Percentiles rank a stretch among this genome's conserved stretches.
Evolutionary conservation across 2,113 vertebrate genomes (phyloP).

Genomic region (Grallaria varia): DNA sequence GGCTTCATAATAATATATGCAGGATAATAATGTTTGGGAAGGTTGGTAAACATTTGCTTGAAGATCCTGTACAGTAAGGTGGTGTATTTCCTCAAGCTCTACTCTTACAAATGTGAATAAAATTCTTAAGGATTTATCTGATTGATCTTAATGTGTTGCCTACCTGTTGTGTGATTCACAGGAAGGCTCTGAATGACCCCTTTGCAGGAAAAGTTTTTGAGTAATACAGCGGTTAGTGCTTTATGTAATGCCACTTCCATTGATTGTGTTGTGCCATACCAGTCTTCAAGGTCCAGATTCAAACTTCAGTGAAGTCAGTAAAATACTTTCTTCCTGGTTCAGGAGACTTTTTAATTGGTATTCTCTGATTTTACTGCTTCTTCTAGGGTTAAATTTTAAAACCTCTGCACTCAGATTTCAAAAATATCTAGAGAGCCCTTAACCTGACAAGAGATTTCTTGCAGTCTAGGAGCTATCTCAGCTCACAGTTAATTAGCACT

Average conservation of each 20-base stretch:
- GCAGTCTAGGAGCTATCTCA: background rate
- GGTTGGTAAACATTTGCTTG: background rate
- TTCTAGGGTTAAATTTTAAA: background rate
- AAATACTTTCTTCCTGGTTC: background rate
- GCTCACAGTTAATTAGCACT: background rate
- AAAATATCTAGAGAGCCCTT: background rate
- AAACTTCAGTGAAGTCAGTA: background rate
- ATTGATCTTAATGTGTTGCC: background rate
- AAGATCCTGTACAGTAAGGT: background rate
- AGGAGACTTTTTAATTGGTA: background rate
- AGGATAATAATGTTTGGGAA: background rate
- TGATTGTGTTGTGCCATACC: background rate
- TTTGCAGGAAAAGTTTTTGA: background rate
- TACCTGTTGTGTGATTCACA: background rate
- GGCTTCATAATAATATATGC: background rate
- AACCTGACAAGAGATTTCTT: background rate
- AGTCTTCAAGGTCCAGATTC: background rate
- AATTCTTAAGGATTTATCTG: background rate
- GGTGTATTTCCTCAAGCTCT: background rate
- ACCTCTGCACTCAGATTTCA: background rate
- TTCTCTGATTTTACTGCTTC: background rate
- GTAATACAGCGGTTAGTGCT: background rate
- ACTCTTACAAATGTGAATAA: background rate
- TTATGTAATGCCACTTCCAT: background rate
- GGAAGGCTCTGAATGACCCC: background rate